Conservation (phyloP, 2,888 invertebrate species). For the Melinopterus prodromus region DNA sequence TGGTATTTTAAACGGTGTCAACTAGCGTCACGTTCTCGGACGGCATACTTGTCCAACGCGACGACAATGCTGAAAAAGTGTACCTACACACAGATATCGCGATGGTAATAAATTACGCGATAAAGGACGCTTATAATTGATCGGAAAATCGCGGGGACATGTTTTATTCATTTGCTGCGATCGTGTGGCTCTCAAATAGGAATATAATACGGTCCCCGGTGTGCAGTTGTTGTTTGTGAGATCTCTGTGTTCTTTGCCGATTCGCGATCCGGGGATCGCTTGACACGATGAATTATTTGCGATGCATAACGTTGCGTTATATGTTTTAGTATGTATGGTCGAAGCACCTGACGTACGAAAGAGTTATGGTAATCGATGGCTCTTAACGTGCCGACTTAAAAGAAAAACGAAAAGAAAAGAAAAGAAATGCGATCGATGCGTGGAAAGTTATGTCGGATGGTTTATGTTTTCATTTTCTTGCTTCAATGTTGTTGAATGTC, state of each 20-base stretch:
- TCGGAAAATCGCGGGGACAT: constrained; percentile 20
- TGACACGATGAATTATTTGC: background rate
- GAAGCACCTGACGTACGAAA: background rate
- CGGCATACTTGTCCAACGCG: background rate
- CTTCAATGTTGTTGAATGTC: too few species aligned
- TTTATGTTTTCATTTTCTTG: too few species aligned
- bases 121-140: constrained; percentile 25
- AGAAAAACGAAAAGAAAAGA: too few species aligned
- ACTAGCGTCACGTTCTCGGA: background rate
- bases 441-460: too few species aligned
- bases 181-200: background rate
- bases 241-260: constrained; percentile 4
- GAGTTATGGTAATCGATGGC: constrained; percentile 4
- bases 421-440: too few species aligned
- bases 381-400: background rate
- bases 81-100: background rate
- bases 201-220: background rate
- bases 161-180: constrained; percentile 21
- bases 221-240: background rate
- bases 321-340: background rate
- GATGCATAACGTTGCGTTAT: background rate
- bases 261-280: background rate
- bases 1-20: constrained; percentile 4
- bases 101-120: constrained; percentile 20
- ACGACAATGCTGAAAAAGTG: background rate